Conservation (phyloP, 2,888 invertebrate species). For the Cetonia aurata region DNA sequence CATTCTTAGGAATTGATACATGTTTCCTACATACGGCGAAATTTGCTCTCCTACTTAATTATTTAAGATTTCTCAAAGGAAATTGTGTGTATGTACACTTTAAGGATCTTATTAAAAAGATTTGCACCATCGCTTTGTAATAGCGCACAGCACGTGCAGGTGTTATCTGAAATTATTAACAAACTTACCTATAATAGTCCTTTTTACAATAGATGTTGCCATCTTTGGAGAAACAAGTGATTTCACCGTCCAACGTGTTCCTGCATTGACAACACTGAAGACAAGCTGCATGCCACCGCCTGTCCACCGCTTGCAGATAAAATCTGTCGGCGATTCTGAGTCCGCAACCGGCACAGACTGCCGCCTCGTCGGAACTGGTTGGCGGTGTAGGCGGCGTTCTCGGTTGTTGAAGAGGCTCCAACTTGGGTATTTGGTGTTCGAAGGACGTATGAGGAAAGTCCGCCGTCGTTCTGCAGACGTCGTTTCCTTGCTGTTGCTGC, state of each 20-base stretch:
- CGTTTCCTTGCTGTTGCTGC: slow-evolving; percentile 56
- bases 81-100: too few species aligned
- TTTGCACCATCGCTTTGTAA: neutral
- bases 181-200: slow-evolving; percentile 92
- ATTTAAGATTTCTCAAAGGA: too few species aligned
- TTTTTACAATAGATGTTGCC: slow-evolving; percentile 96
- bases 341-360: slow-evolving; percentile 90
- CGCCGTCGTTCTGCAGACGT: slow-evolving; percentile 56
- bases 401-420: slow-evolving; percentile 71
- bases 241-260: slow-evolving; percentile 89
- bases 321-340: slow-evolving; percentile 88
- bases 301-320: slow-evolving; percentile 91
- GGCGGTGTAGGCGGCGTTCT: slow-evolving; percentile 66
- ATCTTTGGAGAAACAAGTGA: slow-evolving; percentile 92
- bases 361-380: slow-evolving; percentile 67
- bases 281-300: slow-evolving; percentile 94
- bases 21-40: too few species aligned
- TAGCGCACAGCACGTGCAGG: neutral
- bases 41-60: too few species aligned
- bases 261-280: slow-evolving; percentile 92
- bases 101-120: too few species aligned
- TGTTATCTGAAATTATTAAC: slow-evolving; percentile 22
- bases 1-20: neutral
- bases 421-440: slow-evolving; percentile 70
- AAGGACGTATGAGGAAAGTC: slow-evolving; percentile 62